Evolutionary conservation across 37 sponge, comb jelly and placozoan genomes (phyloP).

Genomic region (Sycon ciliatum): DNA sequence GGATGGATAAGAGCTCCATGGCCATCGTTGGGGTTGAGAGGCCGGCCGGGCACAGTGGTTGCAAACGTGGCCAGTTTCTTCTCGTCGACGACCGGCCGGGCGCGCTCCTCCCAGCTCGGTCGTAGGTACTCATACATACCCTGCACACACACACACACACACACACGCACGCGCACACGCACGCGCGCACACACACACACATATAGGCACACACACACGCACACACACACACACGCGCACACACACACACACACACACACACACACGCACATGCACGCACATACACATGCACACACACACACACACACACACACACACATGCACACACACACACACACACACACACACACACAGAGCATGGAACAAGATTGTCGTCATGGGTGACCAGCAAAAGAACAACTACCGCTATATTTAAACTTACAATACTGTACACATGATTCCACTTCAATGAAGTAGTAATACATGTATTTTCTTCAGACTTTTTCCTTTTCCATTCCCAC

Average conservation of each 20-base stretch:
- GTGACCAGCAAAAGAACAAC: too few relatives aligned
- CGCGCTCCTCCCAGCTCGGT: constrained; percentile 66
- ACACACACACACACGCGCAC: not conserved
- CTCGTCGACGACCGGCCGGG: constrained; percentile 49
- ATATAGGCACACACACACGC: constrained; percentile 8
- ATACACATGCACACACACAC: too few relatives aligned
- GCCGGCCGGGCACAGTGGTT: constrained; percentile 62
- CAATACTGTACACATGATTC: too few relatives aligned
- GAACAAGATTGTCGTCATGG: too few relatives aligned
- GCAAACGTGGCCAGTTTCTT: constrained; percentile 60
- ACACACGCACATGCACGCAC: too few relatives aligned
- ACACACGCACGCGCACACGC: not conserved
- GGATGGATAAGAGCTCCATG: constrained; percentile 13
- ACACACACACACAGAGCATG: too few relatives aligned
- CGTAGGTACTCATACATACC: constrained; percentile 80
- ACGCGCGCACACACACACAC: not conserved
- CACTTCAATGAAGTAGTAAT: too few relatives aligned
- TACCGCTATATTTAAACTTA: too few relatives aligned
- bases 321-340: not conserved
- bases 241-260: constrained; percentile 10
- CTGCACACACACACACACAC: constrained; percentile 11
- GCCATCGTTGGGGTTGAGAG: constrained; percentile 70
- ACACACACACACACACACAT: too few relatives aligned
- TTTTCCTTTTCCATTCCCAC: too few relatives aligned
- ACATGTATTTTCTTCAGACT: too few relatives aligned